Evolutionary conservation across 2,888 invertebrate species (phyloP).

Genomic region (Machimus rusticus): DNA sequence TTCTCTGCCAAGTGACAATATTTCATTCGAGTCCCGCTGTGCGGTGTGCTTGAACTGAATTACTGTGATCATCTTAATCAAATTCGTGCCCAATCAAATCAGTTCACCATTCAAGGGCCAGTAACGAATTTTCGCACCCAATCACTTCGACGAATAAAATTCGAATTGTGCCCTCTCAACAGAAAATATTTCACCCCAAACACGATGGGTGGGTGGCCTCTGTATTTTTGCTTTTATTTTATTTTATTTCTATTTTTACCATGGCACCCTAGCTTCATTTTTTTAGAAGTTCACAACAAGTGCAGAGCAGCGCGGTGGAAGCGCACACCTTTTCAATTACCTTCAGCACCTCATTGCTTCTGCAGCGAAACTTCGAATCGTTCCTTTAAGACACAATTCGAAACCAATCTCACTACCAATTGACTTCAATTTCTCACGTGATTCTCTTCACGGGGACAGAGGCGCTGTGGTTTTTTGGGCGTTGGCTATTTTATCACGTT

Average conservation of each 20-base stretch:
- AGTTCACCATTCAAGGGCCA: conserved; percentile 8
- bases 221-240: not conserved
- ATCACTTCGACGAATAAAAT: conserved; percentile 9
- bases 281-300: not conserved
- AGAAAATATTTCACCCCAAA: not conserved
- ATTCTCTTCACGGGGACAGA: not conserved
- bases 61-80: conserved; percentile 27
- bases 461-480: not conserved
- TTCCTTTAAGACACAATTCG: conserved; percentile 12
- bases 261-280: not conserved
- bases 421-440: conserved; percentile 19
- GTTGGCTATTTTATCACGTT: not conserved
- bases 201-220: not conserved
- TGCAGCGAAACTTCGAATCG: not conserved
- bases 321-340: not conserved
- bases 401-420: conserved; percentile 17
- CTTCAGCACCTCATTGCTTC: not conserved
- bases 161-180: not conserved
- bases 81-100: conserved; percentile 25
- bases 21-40: not conserved
- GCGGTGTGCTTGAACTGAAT: conserved; percentile 1
- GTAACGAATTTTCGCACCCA: conserved; percentile 15
- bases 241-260: not conserved
- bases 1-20: not conserved
- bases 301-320: not conserved